Base-by-base conservation (phyloP, 1,140 invertebrate species). In the Drosophila funebris region DNA sequence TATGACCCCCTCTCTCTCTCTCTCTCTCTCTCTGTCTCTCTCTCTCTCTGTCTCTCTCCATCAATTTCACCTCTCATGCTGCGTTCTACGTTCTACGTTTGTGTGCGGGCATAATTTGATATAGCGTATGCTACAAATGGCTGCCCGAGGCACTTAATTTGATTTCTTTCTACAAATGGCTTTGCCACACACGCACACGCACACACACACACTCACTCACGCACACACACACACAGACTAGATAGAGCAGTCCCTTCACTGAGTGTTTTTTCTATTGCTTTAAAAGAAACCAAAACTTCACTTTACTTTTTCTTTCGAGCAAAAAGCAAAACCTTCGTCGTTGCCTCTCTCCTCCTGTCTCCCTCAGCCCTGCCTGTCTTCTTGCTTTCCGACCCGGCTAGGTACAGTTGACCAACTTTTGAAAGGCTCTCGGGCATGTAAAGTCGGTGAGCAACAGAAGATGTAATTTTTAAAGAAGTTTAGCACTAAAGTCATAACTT, bases 131-230 rank as follows among this genome's bases (percentile, higher is more conserved):
- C 75, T 72, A 56, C 52, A 72, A 78, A 76, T 78, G 79, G 54
- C 74, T 57, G 69, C 73, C 54, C 68, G 58, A 16, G 74, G 79
- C 66, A 79, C 72, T 84, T 84, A 84, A 84, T 78, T 78, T 84
- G 72, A 83, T 83, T 83, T 83, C 80, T 78, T 83, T 67, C 48
- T 58, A 68, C 58, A 73, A 83, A 83, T 83, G 70, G 74, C 71
- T 78, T 79, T 73, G 61, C 56, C 52, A 36, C 43, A 69, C 44
- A 75, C 16, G 48, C 11, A 24, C 37, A 43, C 8, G 14, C 8
- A 41, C 33, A 52, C n/a, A 43, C 11, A 29, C 24, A 39, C 11
- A 27, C 13, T 27, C 9, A 46, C 46, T 24, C 33, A 64, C 39
- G 71, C 11, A 41, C 11, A 20, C 37, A 44, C 9, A 22, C 7